These are phyloP conservation scores for Hemichromis elongatus DNA, from an alignment of 2,113 vertebrate genomes.

Conservation along the genomic window DNA sequence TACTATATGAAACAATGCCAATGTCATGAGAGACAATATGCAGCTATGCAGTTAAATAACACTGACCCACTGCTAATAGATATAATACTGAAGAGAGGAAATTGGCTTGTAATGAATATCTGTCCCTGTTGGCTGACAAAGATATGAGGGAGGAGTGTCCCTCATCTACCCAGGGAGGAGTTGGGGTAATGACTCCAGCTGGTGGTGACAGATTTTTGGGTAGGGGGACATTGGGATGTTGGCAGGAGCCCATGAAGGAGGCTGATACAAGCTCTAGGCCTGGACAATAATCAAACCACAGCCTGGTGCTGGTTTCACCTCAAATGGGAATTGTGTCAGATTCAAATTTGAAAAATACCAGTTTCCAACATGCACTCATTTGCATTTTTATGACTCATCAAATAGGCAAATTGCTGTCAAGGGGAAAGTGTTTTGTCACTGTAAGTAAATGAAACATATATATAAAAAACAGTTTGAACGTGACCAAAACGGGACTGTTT, in stretches of 20 bases:
- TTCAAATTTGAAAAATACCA: neutral
- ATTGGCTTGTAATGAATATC: conserved; percentile 66
- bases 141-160: conserved; percentile 40
- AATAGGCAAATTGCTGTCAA: neutral
- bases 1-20: conserved; percentile 16
- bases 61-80: conserved; percentile 28
- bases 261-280: conserved; percentile 27
- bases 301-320: neutral
- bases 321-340: neutral
- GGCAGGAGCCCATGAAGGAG: neutral
- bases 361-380: neutral
- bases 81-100: conserved; percentile 54
- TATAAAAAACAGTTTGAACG: neutral
- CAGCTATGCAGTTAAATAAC: conserved; percentile 3
- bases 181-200: conserved; percentile 62
- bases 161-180: conserved; percentile 34
- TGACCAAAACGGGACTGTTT: rapidly evolving
- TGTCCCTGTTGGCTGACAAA: conserved; percentile 50
- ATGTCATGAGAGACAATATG: conserved; percentile 23
- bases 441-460: neutral
- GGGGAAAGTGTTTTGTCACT: neutral
- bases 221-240: conserved; percentile 11
- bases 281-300: conserved; percentile 28
- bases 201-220: conserved; percentile 61
- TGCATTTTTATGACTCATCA: neutral